Conservation (phyloP, 2,797 vertebrate genomes). For the Rhinichthys osculus region DNA sequence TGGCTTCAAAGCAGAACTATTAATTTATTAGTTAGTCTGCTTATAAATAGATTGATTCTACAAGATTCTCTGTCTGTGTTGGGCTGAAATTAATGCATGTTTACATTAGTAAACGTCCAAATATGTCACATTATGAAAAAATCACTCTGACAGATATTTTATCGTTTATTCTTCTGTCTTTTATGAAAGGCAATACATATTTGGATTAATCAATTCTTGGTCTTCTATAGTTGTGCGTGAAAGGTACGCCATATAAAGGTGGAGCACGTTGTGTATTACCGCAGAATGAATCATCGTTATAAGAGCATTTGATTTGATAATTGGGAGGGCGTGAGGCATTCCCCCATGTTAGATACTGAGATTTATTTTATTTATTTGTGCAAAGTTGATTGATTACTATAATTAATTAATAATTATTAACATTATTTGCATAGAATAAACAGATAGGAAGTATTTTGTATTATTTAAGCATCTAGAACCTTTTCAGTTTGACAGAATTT, state of each 20-base stretch:
- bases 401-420: not conserved
- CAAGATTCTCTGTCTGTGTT: not conserved
- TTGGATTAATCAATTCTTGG: not conserved
- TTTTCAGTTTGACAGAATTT: not conserved
- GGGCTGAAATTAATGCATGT: not conserved
- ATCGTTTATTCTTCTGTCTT: not conserved
- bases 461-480: too few relatives aligned
- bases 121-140: not conserved
- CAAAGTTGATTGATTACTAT: not conserved
- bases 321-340: not conserved
- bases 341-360: not conserved
- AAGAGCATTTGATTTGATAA: not conserved
- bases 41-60: not conserved
- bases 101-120: not conserved
- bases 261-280: not conserved
- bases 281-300: not conserved
- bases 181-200: not conserved
- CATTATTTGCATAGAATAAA: not conserved
- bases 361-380: not conserved
- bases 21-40: not conserved
- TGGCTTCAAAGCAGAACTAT: not conserved
- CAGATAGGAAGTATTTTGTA: not conserved
- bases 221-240: not conserved
- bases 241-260: not conserved
- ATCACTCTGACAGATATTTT: accelerated